Conservation (phyloP, 2,797 vertebrate genomes). For the Myioborus melanocephalus region DNA sequence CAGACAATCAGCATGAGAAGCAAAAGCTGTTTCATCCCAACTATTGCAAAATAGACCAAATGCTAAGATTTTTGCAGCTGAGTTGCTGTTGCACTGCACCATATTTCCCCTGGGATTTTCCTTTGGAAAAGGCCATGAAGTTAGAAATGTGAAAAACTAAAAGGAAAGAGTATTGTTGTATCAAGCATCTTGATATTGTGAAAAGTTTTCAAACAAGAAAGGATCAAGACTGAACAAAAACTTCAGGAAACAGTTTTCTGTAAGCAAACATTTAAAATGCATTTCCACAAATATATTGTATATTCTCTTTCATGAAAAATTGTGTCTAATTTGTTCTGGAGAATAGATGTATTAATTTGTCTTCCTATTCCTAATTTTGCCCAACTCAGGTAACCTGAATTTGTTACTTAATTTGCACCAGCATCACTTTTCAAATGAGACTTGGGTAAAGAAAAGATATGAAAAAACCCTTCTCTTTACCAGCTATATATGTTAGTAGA, state of each 20-base stretch:
- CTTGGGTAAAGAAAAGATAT: neutral
- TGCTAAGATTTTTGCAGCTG: neutral
- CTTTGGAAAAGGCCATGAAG: neutral
- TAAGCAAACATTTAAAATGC: neutral
- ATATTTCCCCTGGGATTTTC: neutral
- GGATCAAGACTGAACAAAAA: neutral
- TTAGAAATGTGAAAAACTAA: neutral
- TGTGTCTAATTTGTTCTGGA: neutral
- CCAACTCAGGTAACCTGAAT: neutral
- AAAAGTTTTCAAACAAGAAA: neutral
- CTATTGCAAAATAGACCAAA: neutral
- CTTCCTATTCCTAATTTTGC: neutral
- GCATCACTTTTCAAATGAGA: neutral
- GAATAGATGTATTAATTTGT: neutral
- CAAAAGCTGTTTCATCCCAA: neutral
- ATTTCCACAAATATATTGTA: neutral
- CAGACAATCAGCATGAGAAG: neutral
- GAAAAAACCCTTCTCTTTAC: neutral
- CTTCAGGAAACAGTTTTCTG: neutral
- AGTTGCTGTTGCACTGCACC: neutral
- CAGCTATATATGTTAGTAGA: neutral
- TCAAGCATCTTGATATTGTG: neutral
- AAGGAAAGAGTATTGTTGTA: neutral
- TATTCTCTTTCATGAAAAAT: neutral
- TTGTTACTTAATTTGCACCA: neutral